Base-by-base conservation (phyloP, 1,140 invertebrate species). In the Popillia japonica region DNA sequence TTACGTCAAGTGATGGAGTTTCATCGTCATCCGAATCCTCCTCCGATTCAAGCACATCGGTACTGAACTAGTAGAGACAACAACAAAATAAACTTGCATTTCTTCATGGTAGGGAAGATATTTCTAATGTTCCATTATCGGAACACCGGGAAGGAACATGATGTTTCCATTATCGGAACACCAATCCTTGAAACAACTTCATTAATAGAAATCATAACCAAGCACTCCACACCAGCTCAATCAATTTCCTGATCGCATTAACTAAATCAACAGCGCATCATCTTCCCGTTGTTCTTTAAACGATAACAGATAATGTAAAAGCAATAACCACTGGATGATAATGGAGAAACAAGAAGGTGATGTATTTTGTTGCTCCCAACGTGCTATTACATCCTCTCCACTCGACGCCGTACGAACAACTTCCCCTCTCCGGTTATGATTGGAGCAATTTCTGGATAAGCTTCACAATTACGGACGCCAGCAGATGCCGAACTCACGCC, bases 1-100 rank as follows among this genome's bases (percentile, higher is more conserved):
- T 79, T 22, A 80, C 42, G 73, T 80, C 48, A 17, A 61, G 17
- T 23, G 61, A 68, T 8, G 77, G n/a, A 78, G 77, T 17, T 55
- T 80, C 78, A 23, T 64, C 17, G 22, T 64, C 17, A 17, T 64
- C 59, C 17, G 59, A 64, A 64, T 64, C 59, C 59, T 17, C 59
- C 22, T 64, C 59, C 20, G 59, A 64, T 4, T 48, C 44, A 48
- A 48, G 44, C 17, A 64, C 75, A 77, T 80, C 78, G n/a, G n/a
- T n/a, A n/a, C n/a, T n/a, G n/a, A n/a, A n/a, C n/a, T n/a, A n/a
- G n/a, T n/a, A n/a, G n/a, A n/a, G n/a, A n/a, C n/a, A n/a, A n/a
- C n/a, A n/a, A n/a, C n/a, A n/a, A n/a, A n/a, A n/a, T n/a, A n/a
- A n/a, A n/a, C n/a, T n/a, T n/a, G n/a, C n/a, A n/a, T n/a, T n/a